Conservation (phyloP, 2,888 invertebrate genomes). For the Therioaphis trifolii region DNA sequence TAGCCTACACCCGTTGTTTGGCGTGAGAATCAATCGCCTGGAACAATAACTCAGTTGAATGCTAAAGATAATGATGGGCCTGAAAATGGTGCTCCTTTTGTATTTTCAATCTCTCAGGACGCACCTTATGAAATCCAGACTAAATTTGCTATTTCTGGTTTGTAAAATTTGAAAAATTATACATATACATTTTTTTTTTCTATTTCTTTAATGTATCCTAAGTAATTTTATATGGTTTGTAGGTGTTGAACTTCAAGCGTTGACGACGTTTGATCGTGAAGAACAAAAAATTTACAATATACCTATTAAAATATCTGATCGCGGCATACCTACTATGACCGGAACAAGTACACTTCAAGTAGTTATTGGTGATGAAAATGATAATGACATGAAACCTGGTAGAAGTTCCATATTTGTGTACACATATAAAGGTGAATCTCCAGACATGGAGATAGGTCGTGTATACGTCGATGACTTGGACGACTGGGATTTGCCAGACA, state of each 20-base stretch:
- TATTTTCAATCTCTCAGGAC: slow-evolving; percentile 76
- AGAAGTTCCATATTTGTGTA: slow-evolving; percentile 92
- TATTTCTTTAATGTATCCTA: background rate
- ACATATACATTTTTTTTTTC: background rate
- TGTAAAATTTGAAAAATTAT: slow-evolving; percentile 66
- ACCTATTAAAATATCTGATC: slow-evolving; percentile 90
- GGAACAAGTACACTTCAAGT: slow-evolving; percentile 87
- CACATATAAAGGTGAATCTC: slow-evolving; percentile 80
- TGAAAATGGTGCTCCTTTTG: slow-evolving; percentile 88
- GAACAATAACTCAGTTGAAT: slow-evolving; percentile 75
- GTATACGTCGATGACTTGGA: slow-evolving; percentile 95
- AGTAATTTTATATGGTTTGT: slow-evolving; percentile 60
- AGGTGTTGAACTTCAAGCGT: slow-evolving; percentile 78
- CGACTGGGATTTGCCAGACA: slow-evolving; percentile 96
- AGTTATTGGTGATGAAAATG: slow-evolving; percentile 94
- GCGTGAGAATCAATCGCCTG: slow-evolving; percentile 82
- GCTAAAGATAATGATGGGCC: slow-evolving; percentile 85
- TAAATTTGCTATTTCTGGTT: slow-evolving; percentile 79
- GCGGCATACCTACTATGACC: slow-evolving; percentile 78
- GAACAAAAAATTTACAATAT: slow-evolving; percentile 86
- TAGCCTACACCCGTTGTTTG: slow-evolving; percentile 83
- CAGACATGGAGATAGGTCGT: slow-evolving; percentile 86
- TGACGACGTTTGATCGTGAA: slow-evolving; percentile 86
- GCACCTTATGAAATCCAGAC: slow-evolving; percentile 77
- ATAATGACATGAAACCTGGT: slow-evolving; percentile 89